Evolutionary conservation across 2,888 invertebrate species (phyloP).

Genomic region (Axea sp.): DNA sequence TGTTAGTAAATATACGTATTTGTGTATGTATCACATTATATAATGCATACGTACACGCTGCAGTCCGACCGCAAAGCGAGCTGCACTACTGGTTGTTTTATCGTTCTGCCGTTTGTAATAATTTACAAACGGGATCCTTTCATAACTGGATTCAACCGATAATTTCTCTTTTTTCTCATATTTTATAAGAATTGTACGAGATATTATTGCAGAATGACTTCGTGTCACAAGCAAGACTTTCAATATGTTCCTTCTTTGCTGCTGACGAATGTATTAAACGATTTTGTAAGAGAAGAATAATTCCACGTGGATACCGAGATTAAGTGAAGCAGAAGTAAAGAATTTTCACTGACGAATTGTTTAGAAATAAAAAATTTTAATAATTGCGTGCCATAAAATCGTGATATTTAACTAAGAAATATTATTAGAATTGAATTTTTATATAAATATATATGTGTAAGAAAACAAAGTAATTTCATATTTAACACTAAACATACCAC

Average conservation of each 20-base stretch:
- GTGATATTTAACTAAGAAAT: no score
- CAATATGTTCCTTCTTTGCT: slow-evolving; percentile 9
- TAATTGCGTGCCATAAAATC: no score
- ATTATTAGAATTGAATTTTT: no score
- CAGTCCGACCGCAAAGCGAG: slow-evolving; percentile 57
- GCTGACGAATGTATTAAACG: slow-evolving; percentile 35
- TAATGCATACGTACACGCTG: slow-evolving; percentile 40
- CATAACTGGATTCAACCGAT: slow-evolving; percentile 60
- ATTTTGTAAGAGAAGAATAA: slow-evolving; percentile 17
- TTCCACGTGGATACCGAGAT: slow-evolving; percentile 1
- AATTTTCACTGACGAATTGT: slow-evolving; percentile 9
- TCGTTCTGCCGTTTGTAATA: slow-evolving; percentile 49
- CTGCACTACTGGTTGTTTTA: slow-evolving; percentile 59
- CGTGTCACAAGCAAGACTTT: slow-evolving; percentile 24
- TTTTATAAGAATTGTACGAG: slow-evolving; percentile 27
- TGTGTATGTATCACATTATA: slow-evolving; percentile 44
- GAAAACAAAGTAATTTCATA: no score
- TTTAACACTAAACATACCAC: no score
- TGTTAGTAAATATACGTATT: slow-evolving; percentile 3
- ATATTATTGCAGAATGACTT: slow-evolving; percentile 37
- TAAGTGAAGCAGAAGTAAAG: neutral
- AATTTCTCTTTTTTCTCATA: slow-evolving; percentile 47
- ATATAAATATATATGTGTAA: no score
- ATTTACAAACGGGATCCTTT: slow-evolving; percentile 58
- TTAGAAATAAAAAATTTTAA: neutral